Evolutionary conservation across 2,113 vertebrate genomes (phyloP).

Genomic region (Eptatretus burgeri): DNA sequence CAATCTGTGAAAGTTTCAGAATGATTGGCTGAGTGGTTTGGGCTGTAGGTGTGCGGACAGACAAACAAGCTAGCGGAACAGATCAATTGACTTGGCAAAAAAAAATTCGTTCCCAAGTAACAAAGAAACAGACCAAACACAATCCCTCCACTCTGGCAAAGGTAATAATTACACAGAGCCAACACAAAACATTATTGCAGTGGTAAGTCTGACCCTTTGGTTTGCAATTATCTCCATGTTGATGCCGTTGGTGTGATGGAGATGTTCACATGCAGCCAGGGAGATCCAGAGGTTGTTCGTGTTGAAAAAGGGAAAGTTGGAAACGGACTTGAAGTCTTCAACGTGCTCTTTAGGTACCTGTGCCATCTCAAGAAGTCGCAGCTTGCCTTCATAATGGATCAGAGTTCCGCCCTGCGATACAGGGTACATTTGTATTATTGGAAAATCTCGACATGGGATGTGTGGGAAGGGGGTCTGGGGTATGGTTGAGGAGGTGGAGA

Average conservation of each 20-base stretch:
- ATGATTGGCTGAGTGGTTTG: too few relatives aligned
- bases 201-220: not conserved
- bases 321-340: slow-evolving; percentile 7
- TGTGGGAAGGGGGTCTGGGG: not conserved
- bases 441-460: too few relatives aligned
- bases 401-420: slow-evolving; percentile 6
- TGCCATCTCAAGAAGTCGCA: slow-evolving; percentile 7
- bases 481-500: not conserved
- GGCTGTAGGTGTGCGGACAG: too few relatives aligned
- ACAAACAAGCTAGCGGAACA: too few relatives aligned
- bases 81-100: too few relatives aligned
- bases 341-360: slow-evolving; percentile 6
- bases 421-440: too few relatives aligned
- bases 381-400: slow-evolving; percentile 7
- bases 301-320: slow-evolving; percentile 8
- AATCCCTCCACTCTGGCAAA: too few relatives aligned
- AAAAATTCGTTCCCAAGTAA: too few relatives aligned
- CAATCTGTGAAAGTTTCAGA: too few relatives aligned
- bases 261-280: not conserved
- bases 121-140: too few relatives aligned
- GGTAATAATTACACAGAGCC: too few relatives aligned
- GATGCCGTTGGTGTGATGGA: not conserved
- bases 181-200: too few relatives aligned
- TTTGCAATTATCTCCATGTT: slow-evolving; percentile 8
- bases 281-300: slow-evolving; percentile 9